Base-by-base conservation (phyloP, 2,888 invertebrate genomes). In the Diadromus collaris region DNA sequence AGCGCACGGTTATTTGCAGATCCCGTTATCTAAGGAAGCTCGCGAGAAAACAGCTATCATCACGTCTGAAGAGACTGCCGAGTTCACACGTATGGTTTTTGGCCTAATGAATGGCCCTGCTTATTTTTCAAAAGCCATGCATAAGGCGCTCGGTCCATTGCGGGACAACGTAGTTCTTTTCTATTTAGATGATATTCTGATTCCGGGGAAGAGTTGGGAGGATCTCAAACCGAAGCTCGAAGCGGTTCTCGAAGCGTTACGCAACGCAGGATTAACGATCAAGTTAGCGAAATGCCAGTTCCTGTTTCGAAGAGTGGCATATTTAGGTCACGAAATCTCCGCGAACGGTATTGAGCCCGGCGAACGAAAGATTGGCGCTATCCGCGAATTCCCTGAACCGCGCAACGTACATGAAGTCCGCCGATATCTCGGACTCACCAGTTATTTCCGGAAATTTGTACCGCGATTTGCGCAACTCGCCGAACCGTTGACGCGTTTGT, bases 181-280 rank as follows among this genome's bases (percentile, higher is more conserved):
- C 10, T 88, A 87, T 60, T 10, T 89, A 1, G 88, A 89, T 51
- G 88, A 88, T 56, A 67, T 87, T 3, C 44, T 88, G 0, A 77
- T 86, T 1, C 80, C 82, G 2, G 85, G 81, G 7, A 76, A 51
- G 2, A 58, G 67, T n/a, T 86, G 83, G 81, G 46, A 61, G 0
- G 82, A 86, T 6, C 82, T 88, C 48, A 48, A 82, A 21, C 16
- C 68, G 7, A 82, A 81, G 44, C 69, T 88, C 6, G 32, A 48
- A 2, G 21, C 16, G 0, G 70, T 70, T n/a, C 27, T 51, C 1
- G 38, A 61, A 1, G 70, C 70, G 13, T 7, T 70, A 2, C 21
- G 61, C 6, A 10, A 38, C 9, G 84, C 85, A 0, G 80, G 84
- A 2, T 68, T 89, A 10, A 88, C 85, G 0, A 67, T 90, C 3